Percentiles rank a stretch among this genome's conserved stretches.
phyloP scores from a whole-genome alignment of 2,797 vertebrate genomes.

The Sparus aurata region DNA sequence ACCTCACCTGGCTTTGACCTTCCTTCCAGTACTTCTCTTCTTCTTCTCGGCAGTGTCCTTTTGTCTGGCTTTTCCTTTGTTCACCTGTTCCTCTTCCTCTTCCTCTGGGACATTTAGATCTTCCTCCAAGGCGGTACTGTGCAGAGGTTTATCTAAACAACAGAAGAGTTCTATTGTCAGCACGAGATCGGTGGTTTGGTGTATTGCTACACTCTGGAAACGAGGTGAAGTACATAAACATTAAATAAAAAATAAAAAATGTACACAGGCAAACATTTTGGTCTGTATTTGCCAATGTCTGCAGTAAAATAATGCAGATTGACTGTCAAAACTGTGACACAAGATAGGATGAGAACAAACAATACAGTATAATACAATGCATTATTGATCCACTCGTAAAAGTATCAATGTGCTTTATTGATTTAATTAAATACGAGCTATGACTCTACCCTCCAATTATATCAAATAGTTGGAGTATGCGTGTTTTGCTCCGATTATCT shows the following conservation, averaged over 20 bases:
- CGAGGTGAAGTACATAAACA: neutral
- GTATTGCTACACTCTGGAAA: neutral
- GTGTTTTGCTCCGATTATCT: neutral
- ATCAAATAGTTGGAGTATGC: neutral
- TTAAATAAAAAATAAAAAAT: neutral
- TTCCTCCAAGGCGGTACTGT: constrained; percentile 78
- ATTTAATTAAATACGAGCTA: neutral
- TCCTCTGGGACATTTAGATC: constrained; percentile 38
- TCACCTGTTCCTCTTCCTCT: neutral
- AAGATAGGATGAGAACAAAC: neutral
- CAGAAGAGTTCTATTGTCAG: constrained; percentile 11
- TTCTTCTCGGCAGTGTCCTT: neutral
- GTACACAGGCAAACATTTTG: neutral
- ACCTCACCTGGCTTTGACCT: constrained; percentile 34
- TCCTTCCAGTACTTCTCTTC: constrained; percentile 5
- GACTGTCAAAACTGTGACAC: neutral
- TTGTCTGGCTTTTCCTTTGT: neutral
- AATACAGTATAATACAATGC: no score
- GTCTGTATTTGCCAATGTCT: neutral
- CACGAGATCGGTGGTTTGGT: neutral
- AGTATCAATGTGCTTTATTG: neutral
- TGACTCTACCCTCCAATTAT: neutral
- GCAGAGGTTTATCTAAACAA: constrained; percentile 67
- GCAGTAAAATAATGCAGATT: neutral
- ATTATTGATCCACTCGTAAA: neutral